phyloP scores from a whole-genome alignment of 23 tunicate species.

The Diplosoma virens region DNA sequence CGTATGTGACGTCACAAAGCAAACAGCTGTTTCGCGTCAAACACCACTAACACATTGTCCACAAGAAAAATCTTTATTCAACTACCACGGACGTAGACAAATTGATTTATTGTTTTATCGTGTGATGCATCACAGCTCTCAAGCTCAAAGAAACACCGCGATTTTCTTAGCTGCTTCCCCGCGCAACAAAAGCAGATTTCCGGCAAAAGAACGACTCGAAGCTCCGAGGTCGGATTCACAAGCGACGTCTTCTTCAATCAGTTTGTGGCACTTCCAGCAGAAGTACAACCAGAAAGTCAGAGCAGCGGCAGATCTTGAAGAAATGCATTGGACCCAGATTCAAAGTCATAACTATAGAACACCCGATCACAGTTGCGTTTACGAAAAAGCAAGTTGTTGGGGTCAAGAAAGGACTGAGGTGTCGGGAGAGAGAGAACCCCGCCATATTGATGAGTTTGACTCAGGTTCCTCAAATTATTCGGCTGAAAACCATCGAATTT shows the following conservation, averaged over 20 bases:
- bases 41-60: background rate
- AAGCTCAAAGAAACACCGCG: background rate
- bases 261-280: background rate
- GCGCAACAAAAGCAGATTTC: constrained; percentile 16
- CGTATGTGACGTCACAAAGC: background rate
- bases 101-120: constrained; percentile 3
- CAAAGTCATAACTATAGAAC: background rate
- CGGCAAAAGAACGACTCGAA: background rate
- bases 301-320: background rate
- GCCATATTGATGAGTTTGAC: background rate
- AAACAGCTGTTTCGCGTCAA: background rate
- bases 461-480: background rate
- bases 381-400: background rate
- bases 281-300: background rate
- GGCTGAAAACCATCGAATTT: too few relatives aligned
- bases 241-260: background rate
- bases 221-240: constrained; percentile 1
- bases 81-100: background rate
- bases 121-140: constrained; percentile 11
- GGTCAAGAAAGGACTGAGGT: background rate
- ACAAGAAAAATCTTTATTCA: constrained; percentile 7
- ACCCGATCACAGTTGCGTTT: background rate
- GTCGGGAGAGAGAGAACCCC: background rate
- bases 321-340: background rate
- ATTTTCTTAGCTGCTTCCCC: constrained; percentile 18